Percentiles rank a stretch among this genome's conserved stretches.
Evolutionary conservation across 1,140 invertebrate species (phyloP).

Genomic region (Drosophila arizonae): DNA sequence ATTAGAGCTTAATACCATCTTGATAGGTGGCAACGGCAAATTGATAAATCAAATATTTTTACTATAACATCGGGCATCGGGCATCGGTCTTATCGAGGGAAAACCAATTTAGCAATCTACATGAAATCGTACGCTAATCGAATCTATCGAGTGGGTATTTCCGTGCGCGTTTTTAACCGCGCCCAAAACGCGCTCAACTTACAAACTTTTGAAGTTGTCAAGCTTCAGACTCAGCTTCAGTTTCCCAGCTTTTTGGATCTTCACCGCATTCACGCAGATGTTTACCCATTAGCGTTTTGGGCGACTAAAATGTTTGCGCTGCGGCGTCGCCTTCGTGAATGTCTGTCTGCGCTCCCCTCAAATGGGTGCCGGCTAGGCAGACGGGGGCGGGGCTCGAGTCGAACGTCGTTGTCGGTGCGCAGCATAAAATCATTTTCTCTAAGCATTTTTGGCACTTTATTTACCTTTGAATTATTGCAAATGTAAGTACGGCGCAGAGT

Average conservation of each 20-base stretch:
- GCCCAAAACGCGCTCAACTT: slow-evolving; percentile 9
- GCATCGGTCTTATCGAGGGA: slow-evolving; percentile 37
- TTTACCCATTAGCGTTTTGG: slow-evolving; percentile 79
- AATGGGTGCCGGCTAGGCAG: too few species aligned
- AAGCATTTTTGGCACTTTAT: slow-evolving; percentile 59
- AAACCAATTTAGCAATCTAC: slow-evolving; percentile 38
- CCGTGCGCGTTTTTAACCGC: slow-evolving; percentile 51
- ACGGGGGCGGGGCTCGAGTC: not conserved
- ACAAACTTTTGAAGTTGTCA: slow-evolving; percentile 1
- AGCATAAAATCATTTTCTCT: slow-evolving; percentile 45
- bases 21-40: slow-evolving; percentile 52
- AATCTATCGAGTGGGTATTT: slow-evolving; percentile 59
- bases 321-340: slow-evolving; percentile 39
- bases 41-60: slow-evolving; percentile 73
- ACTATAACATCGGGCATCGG: slow-evolving; percentile 1
- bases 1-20: slow-evolving; percentile 76
- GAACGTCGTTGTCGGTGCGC: not conserved
- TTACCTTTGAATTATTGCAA: slow-evolving; percentile 57
- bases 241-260: slow-evolving; percentile 41
- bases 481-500: slow-evolving; percentile 30
- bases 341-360: slow-evolving; percentile 6
- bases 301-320: slow-evolving; percentile 74
- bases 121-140: slow-evolving; percentile 49
- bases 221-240: not conserved
- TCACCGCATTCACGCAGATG: slow-evolving; percentile 57